Evolutionary conservation across 64 coral and sea anemone genomes (phyloP).

Genomic region (Hydrozoanthus tunicans): DNA sequence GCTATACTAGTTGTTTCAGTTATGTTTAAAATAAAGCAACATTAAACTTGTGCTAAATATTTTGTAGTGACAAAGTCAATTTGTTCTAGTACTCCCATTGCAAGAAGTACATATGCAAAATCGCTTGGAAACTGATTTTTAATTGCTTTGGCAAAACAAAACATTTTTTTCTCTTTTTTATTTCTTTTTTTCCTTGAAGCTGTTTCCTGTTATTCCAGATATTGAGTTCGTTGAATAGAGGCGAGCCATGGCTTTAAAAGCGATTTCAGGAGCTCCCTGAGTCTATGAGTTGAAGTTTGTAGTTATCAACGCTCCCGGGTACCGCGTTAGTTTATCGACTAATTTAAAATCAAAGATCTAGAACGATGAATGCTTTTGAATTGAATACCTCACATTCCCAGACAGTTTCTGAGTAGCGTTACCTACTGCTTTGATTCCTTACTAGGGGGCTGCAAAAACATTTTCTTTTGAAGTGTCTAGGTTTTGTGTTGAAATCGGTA

Average conservation of each 20-base stretch:
- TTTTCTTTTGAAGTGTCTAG: neutral
- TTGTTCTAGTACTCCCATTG: neutral
- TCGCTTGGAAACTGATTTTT: neutral
- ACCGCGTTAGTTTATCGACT: neutral
- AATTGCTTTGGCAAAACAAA: neutral
- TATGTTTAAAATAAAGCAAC: neutral
- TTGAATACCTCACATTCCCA: neutral
- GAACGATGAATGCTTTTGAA: neutral
- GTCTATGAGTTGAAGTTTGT: neutral
- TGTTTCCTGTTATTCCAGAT: neutral
- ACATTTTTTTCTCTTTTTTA: neutral
- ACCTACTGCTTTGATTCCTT: neutral
- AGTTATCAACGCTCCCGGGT: neutral
- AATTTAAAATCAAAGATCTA: neutral
- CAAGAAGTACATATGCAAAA: neutral
- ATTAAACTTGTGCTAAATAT: neutral
- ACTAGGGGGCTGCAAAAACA: conserved; percentile 9
- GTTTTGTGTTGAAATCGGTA: neutral
- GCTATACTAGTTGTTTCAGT: neutral
- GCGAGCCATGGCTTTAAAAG: neutral
- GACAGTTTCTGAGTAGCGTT: neutral
- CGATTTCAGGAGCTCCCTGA: neutral
- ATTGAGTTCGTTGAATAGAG: neutral
- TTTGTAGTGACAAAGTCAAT: neutral
- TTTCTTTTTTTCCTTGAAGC: neutral